Evolutionary conservation across 2,888 invertebrate species (phyloP).

Genomic region (Cybosia mesomella): DNA sequence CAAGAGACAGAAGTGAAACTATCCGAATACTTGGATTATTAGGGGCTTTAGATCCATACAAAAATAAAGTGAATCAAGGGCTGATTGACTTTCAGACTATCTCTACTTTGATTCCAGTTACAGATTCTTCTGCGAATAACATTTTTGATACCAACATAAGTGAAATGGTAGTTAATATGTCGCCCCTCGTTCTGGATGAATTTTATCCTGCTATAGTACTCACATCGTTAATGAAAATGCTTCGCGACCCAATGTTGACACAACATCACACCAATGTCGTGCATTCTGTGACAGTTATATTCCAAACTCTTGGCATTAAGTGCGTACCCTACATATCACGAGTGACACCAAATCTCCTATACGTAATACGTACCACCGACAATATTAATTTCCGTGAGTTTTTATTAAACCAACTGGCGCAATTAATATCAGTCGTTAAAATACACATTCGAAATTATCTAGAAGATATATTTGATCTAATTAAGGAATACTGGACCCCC

Average conservation of each 20-base stretch:
- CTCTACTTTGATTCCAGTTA: slow-evolving; percentile 92
- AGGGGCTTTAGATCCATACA: slow-evolving; percentile 99
- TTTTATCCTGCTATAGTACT: slow-evolving; percentile 99
- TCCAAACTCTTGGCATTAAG: slow-evolving; percentile 97
- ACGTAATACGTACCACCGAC: slow-evolving; percentile 96
- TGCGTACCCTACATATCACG: slow-evolving; percentile 97
- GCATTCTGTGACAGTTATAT: slow-evolving; percentile 98
- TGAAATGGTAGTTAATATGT: slow-evolving; percentile 98
- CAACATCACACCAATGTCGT: slow-evolving; percentile 98
- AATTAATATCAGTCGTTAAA: slow-evolving; percentile 97
- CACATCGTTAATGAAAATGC: slow-evolving; percentile 97
- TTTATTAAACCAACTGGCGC: slow-evolving; percentile 96
- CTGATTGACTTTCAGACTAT: slow-evolving; percentile 95
- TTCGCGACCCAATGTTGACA: slow-evolving; percentile 95
- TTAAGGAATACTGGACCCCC: slow-evolving; percentile 97
- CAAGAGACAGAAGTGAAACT: slow-evolving; percentile 94
- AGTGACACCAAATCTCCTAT: slow-evolving; percentile 95
- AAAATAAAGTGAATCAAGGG: slow-evolving; percentile 98
- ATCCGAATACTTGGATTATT: slow-evolving; percentile 97
- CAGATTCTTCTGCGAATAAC: slow-evolving; percentile 89
- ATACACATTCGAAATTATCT: slow-evolving; percentile 98
- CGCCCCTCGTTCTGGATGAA: slow-evolving; percentile 95
- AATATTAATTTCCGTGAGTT: slow-evolving; percentile 93
- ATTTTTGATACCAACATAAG: slow-evolving; percentile 90
- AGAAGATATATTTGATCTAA: slow-evolving; percentile 96